Conservation (phyloP, 2,113 vertebrate species). For the Spermophilus dauricus region DNA sequence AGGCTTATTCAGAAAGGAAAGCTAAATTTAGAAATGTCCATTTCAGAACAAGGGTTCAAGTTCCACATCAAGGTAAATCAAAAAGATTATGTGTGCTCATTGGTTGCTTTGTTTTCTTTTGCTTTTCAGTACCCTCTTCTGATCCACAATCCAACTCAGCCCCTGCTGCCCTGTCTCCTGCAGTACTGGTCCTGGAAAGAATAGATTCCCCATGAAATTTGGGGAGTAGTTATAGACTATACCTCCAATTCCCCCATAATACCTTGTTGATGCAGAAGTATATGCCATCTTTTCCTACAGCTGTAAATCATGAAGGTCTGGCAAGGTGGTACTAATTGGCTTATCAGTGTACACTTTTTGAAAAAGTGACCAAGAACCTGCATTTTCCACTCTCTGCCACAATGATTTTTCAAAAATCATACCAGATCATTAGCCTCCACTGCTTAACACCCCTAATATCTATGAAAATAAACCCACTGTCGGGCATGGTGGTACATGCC, state of each 20-base stretch:
- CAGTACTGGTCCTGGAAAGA: background rate
- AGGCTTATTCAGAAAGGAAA: background rate
- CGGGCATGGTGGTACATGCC: no score
- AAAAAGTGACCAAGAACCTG: background rate
- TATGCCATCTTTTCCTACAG: background rate
- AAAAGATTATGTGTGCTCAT: background rate
- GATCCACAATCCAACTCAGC: background rate
- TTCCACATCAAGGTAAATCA: accelerated
- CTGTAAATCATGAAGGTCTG: background rate
- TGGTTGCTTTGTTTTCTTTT: background rate
- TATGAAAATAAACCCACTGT: background rate
- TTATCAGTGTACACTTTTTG: background rate
- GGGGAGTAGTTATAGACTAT: background rate
- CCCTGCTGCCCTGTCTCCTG: background rate
- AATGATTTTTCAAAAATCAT: background rate
- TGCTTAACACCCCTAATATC: background rate
- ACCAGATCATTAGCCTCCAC: background rate
- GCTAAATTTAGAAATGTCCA: background rate
- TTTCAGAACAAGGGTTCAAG: background rate
- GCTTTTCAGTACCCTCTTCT: background rate
- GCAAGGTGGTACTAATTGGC: background rate
- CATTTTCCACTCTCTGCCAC: background rate
- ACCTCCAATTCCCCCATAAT: background rate
- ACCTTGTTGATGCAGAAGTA: background rate
- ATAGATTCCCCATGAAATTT: background rate